A percentile compares a stretch with the other conserved stretches of the same genome.
phyloP scores from a whole-genome alignment of 2,888 invertebrate species.

The Leptodirus hochenwartii region DNA sequence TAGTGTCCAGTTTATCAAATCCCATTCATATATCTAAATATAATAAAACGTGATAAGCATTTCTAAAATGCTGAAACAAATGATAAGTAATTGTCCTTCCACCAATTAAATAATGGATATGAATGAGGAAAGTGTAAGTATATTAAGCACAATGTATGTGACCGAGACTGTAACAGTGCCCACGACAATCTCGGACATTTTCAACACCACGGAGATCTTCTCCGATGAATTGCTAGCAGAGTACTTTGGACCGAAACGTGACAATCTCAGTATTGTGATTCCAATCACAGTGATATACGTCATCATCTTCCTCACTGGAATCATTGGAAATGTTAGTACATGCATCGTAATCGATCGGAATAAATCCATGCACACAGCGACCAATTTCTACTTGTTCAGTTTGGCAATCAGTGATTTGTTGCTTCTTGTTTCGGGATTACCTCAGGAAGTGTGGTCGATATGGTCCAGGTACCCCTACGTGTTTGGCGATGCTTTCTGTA shows the following conservation, averaged over 20 bases:
- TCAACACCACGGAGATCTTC: neutral
- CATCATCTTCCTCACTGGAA: slow-evolving; percentile 57
- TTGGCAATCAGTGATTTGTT: slow-evolving; percentile 69
- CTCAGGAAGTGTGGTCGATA: slow-evolving; percentile 62
- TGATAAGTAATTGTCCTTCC: too few species aligned
- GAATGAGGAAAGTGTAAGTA: too few species aligned
- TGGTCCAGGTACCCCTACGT: slow-evolving; percentile 63
- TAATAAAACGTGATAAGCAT: too few species aligned
- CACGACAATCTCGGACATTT: too few species aligned
- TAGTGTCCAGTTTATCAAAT: too few species aligned
- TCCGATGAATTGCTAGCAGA: neutral
- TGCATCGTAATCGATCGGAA: slow-evolving; percentile 77
- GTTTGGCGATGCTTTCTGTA: slow-evolving; percentile 63
- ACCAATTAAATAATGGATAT: too few species aligned
- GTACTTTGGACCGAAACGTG: slow-evolving; percentile 20
- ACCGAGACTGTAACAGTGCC: too few species aligned
- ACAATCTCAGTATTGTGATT: slow-evolving; percentile 42
- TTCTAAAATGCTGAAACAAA: too few species aligned
- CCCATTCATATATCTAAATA: too few species aligned
- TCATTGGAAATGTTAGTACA: slow-evolving; percentile 67
- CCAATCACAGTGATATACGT: slow-evolving; percentile 58
- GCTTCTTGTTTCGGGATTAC: slow-evolving; percentile 61
- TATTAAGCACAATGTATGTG: too few species aligned
- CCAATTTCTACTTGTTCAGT: slow-evolving; percentile 69
- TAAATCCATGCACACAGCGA: slow-evolving; percentile 69